phyloP scores from a whole-genome alignment of 1,140 invertebrate species.

The Dufourea novaeangliae region DNA sequence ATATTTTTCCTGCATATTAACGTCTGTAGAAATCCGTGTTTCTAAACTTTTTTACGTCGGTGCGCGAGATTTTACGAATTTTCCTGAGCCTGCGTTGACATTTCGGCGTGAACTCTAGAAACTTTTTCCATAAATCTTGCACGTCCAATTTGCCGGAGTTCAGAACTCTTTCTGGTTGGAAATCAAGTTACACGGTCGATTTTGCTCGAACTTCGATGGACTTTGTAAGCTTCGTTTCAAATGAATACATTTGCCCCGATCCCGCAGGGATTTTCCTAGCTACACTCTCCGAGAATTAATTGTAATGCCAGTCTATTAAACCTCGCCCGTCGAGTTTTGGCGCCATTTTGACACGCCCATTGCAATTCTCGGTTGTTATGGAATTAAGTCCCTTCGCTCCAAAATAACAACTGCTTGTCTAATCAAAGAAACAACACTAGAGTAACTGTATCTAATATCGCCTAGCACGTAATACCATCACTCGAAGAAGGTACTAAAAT shows the following conservation, averaged over 20 bases:
- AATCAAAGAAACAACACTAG: too few species aligned
- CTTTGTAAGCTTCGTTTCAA: constrained; percentile 7
- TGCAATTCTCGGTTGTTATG: background rate
- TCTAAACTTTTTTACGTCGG: too few species aligned
- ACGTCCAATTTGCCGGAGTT: constrained; percentile 51
- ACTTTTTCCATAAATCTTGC: constrained; percentile 47
- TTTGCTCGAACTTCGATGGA: constrained; percentile 33
- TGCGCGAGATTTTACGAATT: too few species aligned
- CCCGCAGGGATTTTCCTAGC: background rate
- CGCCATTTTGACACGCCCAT: background rate
- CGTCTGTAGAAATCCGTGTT: too few species aligned
- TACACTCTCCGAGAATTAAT: background rate
- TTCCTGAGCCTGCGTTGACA: too few species aligned
- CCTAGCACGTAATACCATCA: too few species aligned
- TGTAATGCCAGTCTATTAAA: background rate
- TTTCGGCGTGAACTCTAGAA: too few species aligned
- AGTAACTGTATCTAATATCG: too few species aligned
- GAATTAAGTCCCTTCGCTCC: background rate
- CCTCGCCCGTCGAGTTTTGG: too few species aligned
- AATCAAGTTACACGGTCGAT: constrained; percentile 30
- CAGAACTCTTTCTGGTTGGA: constrained; percentile 17
- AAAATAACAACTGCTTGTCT: too few species aligned
- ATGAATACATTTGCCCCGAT: constrained; percentile 36
- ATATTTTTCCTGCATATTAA: too few species aligned
- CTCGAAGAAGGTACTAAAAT: too few species aligned